Conservation (phyloP, 2,113 vertebrate genomes). For the Euleptes europaea region DNA sequence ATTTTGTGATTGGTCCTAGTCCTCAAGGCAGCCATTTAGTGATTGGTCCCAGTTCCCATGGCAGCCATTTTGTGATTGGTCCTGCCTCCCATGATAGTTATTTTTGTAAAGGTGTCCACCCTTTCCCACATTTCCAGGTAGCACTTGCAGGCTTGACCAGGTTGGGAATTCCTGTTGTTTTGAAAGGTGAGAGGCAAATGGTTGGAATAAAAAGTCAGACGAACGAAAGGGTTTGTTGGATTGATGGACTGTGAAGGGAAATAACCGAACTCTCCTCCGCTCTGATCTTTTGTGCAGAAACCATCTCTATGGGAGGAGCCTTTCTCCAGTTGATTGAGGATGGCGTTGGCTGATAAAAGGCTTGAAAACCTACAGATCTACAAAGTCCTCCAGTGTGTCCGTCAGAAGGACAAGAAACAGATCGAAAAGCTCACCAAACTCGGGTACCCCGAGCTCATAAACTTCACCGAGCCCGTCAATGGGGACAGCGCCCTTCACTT, state of each 20-base stretch:
- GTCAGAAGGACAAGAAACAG: constrained; percentile 76
- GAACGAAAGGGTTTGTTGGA: neutral
- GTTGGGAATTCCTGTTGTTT: no score
- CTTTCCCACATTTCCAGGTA: no score
- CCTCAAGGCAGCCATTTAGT: no score
- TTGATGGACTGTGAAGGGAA: neutral
- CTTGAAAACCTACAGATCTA: constrained; percentile 87
- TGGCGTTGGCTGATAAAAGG: constrained; percentile 74
- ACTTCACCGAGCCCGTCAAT: constrained; percentile 83
- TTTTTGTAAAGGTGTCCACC: no score
- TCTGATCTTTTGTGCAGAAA: constrained; percentile 43
- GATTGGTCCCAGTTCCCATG: no score
- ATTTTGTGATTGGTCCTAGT: no score
- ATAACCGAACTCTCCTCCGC: constrained; percentile 1
- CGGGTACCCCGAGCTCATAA: constrained; percentile 85
- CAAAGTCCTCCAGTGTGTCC: constrained; percentile 87
- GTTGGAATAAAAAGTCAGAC: neutral
- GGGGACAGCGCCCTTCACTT: constrained; percentile 84
- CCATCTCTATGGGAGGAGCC: constrained; percentile 37
- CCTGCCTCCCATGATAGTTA: no score
- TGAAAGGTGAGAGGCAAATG: no score
- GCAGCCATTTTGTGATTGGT: no score
- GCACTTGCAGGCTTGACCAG: no score
- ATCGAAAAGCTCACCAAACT: constrained; percentile 82
- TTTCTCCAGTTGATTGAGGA: constrained; percentile 30